Base-by-base conservation (phyloP, 1,140 invertebrate species). In the Aplysia californica region DNA sequence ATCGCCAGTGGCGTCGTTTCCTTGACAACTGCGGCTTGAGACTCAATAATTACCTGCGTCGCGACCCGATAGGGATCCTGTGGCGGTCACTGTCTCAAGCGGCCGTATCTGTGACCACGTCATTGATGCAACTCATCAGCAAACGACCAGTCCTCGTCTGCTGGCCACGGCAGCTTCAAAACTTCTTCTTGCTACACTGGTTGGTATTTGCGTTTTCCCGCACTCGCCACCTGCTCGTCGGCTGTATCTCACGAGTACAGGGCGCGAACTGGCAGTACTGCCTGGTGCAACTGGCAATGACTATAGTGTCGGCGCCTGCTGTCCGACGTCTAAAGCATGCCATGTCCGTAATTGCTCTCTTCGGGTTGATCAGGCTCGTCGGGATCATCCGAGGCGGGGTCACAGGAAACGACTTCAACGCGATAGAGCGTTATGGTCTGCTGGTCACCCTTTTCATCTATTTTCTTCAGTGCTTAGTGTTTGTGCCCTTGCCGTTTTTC, bases 371-470 rank as follows among this genome's bases (percentile, higher is more conserved):
- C 33, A n/a, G 35, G 2, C 1, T 35, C 33, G n/a, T 31, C 64
- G 33, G 26, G 21, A 21, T 65, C 10, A 2, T 65, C 29, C 2
- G 10, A 21, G 64, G 26, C 33, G n/a, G 26, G 0, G 35, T 15
- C n/a, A 6, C 33, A 21, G 64, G n/a, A 15, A 35, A 50, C 0
- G 41, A 33, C 3, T 33, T 56, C 29, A 35, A 59, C 15, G 55
- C 70, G 0, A 5, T 59, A 6, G 29, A 73, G 23, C 33, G 29
- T n/a, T 73, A 73, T 59, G 70, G 70, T 2, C 4, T 59, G 5
- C 4, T 61, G 23, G 29, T 15, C 15, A 36, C 3, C 15, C 3
- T 3, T 33, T 97, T 84, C 2, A 59, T 86, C 23, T 86, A 85
- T 56, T 50, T 78, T 3, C 44, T 84, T 15, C 71, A 82, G 72